Conservation (phyloP, 2,888 invertebrate genomes). For the Cosmopolites sordidus region DNA sequence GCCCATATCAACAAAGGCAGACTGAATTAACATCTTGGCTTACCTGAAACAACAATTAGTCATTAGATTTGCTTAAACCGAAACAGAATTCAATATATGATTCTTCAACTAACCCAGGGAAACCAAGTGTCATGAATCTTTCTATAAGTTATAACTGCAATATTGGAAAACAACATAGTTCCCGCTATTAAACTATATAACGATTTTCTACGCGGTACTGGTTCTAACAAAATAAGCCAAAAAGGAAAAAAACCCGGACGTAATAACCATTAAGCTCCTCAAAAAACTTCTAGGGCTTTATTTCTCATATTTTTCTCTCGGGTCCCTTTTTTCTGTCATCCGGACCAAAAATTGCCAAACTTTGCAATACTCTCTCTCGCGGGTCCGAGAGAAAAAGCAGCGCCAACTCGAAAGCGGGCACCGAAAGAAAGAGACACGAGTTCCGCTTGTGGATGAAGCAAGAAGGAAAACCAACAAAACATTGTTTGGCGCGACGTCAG, state of each 20-base stretch:
- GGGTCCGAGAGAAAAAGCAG: slow-evolving; percentile 5
- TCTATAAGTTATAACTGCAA: too few relatives aligned
- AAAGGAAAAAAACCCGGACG: background rate
- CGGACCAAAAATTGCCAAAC: slow-evolving; percentile 13
- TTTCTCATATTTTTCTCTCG: slow-evolving; percentile 8
- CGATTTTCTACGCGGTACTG: too few relatives aligned
- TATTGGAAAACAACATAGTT: too few relatives aligned
- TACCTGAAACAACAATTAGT: slow-evolving; percentile 7
- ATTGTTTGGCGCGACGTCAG: background rate
- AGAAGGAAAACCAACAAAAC: slow-evolving; percentile 11
- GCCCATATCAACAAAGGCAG: slow-evolving; percentile 7
- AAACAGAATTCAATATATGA: too few relatives aligned
- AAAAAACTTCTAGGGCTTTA: slow-evolving; percentile 9
- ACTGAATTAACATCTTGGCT: slow-evolving; percentile 11
- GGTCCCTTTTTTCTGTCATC: slow-evolving; percentile 9
- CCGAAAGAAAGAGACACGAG: slow-evolving; percentile 2
- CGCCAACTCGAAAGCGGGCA: slow-evolving; percentile 5
- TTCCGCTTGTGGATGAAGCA: slow-evolving; percentile 1
- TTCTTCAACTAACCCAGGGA: too few relatives aligned
- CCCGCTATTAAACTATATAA: too few relatives aligned
- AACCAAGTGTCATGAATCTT: too few relatives aligned
- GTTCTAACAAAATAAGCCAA: background rate
- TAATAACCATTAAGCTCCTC: slow-evolving; percentile 11
- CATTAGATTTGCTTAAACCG: too few relatives aligned
- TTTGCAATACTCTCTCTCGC: slow-evolving; percentile 5